Evolutionary conservation across 2,888 invertebrate species (phyloP).

Genomic region (Cecidostiba fungosa): DNA sequence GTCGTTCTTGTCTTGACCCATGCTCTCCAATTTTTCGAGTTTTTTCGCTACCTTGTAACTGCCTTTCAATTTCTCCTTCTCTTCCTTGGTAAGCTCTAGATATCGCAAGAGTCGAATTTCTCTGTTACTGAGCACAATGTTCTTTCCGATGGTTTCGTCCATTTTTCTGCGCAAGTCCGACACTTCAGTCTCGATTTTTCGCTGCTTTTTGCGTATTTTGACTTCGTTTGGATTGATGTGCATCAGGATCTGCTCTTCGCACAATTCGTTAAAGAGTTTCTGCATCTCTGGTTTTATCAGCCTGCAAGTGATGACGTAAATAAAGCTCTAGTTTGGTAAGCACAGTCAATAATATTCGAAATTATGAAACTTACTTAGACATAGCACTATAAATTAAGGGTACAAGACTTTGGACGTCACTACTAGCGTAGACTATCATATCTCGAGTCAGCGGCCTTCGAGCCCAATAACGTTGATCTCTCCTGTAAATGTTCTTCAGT

Average conservation of each 20-base stretch:
- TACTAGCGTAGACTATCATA: conserved; percentile 95
- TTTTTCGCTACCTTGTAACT: conserved; percentile 94
- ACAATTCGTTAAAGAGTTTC: conserved; percentile 89
- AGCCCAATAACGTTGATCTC: conserved; percentile 94
- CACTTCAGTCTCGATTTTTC: conserved; percentile 95
- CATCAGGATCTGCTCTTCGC: conserved; percentile 91
- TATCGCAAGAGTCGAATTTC: conserved; percentile 94
- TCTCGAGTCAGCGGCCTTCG: conserved; percentile 93
- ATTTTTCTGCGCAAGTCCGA: conserved; percentile 92
- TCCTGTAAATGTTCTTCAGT: conserved; percentile 90
- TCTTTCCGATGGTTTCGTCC: conserved; percentile 88
- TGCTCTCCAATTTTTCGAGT: conserved; percentile 92
- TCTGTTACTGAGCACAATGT: conserved; percentile 94
- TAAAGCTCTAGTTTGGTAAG: background rate
- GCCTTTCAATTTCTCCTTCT: conserved; percentile 94
- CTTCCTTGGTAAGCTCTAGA: conserved; percentile 94
- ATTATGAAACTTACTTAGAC: conserved; percentile 80
- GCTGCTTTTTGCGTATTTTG: conserved; percentile 92
- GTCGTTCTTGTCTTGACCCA: conserved; percentile 88
- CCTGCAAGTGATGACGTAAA: conserved; percentile 72
- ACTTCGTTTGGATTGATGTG: conserved; percentile 93
- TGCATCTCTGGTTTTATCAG: conserved; percentile 88
- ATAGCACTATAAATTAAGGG: conserved; percentile 90
- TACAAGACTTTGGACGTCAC: conserved; percentile 92
- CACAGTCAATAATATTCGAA: background rate